Evolutionary conservation across 2,888 invertebrate species (phyloP).

Genomic region (Augiades crinisus): DNA sequence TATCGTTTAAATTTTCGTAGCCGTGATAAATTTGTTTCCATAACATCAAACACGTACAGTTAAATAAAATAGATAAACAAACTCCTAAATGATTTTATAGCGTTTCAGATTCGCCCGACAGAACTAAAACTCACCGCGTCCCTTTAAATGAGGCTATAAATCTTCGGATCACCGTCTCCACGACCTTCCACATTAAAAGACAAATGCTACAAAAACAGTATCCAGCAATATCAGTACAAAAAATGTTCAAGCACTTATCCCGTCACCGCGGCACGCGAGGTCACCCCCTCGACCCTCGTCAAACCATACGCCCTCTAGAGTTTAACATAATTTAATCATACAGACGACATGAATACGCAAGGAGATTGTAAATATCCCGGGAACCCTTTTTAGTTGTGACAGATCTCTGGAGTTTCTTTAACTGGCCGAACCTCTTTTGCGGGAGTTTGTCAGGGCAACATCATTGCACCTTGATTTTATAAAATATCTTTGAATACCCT

Average conservation of each 20-base stretch:
- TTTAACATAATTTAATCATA: slow-evolving; percentile 40
- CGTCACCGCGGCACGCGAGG: slow-evolving; percentile 30
- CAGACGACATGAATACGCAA: slow-evolving; percentile 34
- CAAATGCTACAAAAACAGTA: slow-evolving; percentile 19
- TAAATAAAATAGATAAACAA: no score
- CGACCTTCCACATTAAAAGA: slow-evolving; percentile 14
- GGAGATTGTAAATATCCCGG: slow-evolving; percentile 33
- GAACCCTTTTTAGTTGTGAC: slow-evolving; percentile 11
- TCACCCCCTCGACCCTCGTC: slow-evolving; percentile 41
- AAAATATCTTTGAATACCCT: no score
- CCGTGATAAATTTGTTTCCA: no score
- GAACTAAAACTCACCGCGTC: not conserved
- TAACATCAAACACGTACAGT: no score
- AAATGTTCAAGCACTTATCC: slow-evolving; percentile 32
- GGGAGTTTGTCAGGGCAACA: not conserved
- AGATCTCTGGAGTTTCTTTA: slow-evolving; percentile 5
- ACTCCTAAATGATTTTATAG: no score
- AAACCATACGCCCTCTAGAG: slow-evolving; percentile 38
- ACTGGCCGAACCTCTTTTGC: not conserved
- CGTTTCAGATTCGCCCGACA: not conserved
- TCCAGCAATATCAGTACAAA: slow-evolving; percentile 16
- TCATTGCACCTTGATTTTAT: not conserved
- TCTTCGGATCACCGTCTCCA: slow-evolving; percentile 11
- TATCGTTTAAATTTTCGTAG: no score
- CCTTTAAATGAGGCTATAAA: slow-evolving; percentile 13